These are phyloP conservation scores for Botia almorhae DNA, from an alignment of 2,797 vertebrate species.

Conservation along the genomic window DNA sequence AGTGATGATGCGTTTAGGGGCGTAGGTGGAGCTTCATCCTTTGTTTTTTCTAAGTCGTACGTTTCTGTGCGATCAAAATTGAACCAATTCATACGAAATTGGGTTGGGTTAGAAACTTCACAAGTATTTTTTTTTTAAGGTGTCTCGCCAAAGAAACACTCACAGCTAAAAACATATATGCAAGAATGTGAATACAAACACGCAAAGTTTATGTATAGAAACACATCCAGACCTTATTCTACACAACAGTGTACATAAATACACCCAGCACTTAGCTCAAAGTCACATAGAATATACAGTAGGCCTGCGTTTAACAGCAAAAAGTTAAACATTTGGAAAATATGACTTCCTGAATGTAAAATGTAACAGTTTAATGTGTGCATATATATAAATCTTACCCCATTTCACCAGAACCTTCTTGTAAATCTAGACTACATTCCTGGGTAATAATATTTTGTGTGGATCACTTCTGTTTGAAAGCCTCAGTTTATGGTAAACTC, in stretches of 20 bases:
- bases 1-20: too few species aligned
- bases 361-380: constrained; percentile 13
- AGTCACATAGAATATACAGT: background rate
- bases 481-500: background rate
- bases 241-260: background rate
- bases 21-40: too few species aligned
- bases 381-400: constrained; percentile 13
- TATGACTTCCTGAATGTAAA: constrained; percentile 19
- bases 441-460: background rate
- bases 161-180: background rate
- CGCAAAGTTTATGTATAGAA: background rate
- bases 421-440: background rate
- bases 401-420: background rate
- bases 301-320: background rate
- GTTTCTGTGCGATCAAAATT: too few species aligned
- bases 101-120: background rate
- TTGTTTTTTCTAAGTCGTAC: too few species aligned
- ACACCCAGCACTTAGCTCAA: background rate
- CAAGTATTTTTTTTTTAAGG: background rate
- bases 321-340: constrained; percentile 24
- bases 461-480: background rate
- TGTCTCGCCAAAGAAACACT: too few species aligned
- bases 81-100: too few species aligned
- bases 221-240: background rate
- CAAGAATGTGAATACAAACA: background rate